Evolutionary conservation across 2,797 vertebrate species (phyloP).

Genomic region (Yasuhikotakia modesta): DNA sequence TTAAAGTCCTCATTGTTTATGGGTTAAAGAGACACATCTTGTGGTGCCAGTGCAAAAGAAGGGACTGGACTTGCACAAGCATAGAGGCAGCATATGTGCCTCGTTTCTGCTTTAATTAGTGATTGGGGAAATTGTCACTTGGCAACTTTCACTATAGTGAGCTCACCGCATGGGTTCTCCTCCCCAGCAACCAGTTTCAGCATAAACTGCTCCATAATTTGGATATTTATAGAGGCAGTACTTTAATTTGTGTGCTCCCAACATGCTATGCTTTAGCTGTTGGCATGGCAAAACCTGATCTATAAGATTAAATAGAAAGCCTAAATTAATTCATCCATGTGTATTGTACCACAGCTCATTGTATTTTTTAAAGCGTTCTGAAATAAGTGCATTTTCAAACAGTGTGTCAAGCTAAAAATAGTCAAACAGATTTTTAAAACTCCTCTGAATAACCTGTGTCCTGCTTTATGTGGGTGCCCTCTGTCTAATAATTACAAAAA

Average conservation of each 20-base stretch:
- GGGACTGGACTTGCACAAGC: constrained; percentile 30
- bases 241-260: neutral
- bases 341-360: neutral
- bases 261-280: neutral
- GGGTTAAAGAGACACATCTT: neutral
- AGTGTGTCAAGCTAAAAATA: no score
- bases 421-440: no score
- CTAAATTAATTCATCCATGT: neutral
- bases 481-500: no score
- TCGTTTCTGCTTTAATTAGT: constrained; percentile 68
- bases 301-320: neutral
- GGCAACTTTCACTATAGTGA: constrained; percentile 57
- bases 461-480: no score
- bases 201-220: constrained; percentile 5
- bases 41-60: constrained; percentile 35
- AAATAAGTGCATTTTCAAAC: no score
- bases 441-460: no score
- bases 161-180: constrained; percentile 4
- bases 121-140: constrained; percentile 66
- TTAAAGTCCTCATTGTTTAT: constrained; percentile 10
- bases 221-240: neutral
- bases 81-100: constrained; percentile 51
- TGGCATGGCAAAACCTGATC: neutral
- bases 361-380: neutral
- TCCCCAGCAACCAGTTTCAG: constrained; percentile 44